A percentile compares a stretch with the other conserved stretches of the same genome.
phyloP scores from a whole-genome alignment of 2,113 vertebrate genomes.

The Australoheros scitulus region DNA sequence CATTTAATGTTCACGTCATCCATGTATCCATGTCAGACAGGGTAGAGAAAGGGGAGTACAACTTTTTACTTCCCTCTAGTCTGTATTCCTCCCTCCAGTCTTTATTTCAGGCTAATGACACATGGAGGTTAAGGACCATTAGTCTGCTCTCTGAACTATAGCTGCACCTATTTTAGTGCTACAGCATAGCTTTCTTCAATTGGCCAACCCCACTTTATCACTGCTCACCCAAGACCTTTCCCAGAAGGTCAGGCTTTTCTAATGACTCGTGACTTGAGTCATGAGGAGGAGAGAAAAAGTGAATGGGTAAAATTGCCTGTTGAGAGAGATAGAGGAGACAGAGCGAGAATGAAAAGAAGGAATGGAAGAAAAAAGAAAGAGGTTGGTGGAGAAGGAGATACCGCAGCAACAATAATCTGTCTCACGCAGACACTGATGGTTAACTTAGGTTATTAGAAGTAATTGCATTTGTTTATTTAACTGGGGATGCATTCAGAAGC shows the following conservation, averaged over 20 bases:
- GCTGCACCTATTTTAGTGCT: conserved; percentile 77
- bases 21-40: conserved; percentile 26
- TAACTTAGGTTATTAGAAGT: conserved; percentile 6
- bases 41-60: neutral
- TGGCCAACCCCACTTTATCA: conserved; percentile 77
- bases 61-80: conserved; percentile 48
- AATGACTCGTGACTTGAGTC: conserved; percentile 80
- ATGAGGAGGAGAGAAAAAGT: conserved; percentile 67
- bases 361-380: conserved; percentile 31
- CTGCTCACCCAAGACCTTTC: conserved; percentile 78
- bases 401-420: conserved; percentile 28
- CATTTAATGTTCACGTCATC: conserved; percentile 59
- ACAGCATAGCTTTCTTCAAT: conserved; percentile 66
- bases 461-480: conserved; percentile 22
- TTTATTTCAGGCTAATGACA: conserved; percentile 79
- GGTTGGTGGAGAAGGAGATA: conserved; percentile 28
- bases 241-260: conserved; percentile 80
- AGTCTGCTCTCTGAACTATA: conserved; percentile 77
- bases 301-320: conserved; percentile 67
- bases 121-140: conserved; percentile 78
- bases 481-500: neutral
- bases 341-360: conserved; percentile 51
- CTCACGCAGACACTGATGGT: neutral
- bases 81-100: conserved; percentile 65
- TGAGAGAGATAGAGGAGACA: conserved; percentile 47